phyloP scores from a whole-genome alignment of 1,140 invertebrate genomes.

The Drosophila saltans region DNA sequence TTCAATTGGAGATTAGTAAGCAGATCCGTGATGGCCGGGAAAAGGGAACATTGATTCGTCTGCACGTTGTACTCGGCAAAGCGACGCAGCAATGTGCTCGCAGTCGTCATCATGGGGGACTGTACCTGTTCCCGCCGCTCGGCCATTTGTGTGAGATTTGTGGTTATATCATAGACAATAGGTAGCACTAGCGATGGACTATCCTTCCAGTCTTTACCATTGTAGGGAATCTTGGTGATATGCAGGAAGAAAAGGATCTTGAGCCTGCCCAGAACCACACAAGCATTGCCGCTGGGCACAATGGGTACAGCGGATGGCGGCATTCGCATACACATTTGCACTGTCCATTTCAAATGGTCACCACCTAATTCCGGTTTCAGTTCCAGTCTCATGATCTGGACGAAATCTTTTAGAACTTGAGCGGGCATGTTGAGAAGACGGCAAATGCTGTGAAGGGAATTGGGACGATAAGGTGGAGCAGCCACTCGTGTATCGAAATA shows the following conservation, averaged over 20 bases:
- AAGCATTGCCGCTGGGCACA: slow-evolving; percentile 92
- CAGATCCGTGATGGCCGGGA: slow-evolving; percentile 93
- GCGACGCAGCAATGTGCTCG: slow-evolving; percentile 87
- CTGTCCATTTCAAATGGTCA: slow-evolving; percentile 89
- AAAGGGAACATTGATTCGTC: slow-evolving; percentile 92
- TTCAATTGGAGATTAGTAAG: slow-evolving; percentile 90
- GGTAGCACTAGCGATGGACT: slow-evolving; percentile 93
- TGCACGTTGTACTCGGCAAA: slow-evolving; percentile 87
- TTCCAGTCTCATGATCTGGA: slow-evolving; percentile 94
- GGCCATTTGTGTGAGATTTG: slow-evolving; percentile 93
- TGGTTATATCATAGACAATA: slow-evolving; percentile 93
- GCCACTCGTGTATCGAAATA: slow-evolving; percentile 96
- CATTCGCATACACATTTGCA: slow-evolving; percentile 95
- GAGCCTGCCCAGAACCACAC: slow-evolving; percentile 91
- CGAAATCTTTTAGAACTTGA: slow-evolving; percentile 94
- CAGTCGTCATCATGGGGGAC: slow-evolving; percentile 86
- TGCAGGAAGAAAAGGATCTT: slow-evolving; percentile 96
- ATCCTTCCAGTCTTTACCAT: slow-evolving; percentile 87
- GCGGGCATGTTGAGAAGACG: slow-evolving; percentile 91
- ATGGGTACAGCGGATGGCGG: slow-evolving; percentile 93
- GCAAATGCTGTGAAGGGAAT: slow-evolving; percentile 92
- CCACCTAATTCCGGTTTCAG: slow-evolving; percentile 88
- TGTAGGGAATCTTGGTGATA: slow-evolving; percentile 89
- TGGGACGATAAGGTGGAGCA: slow-evolving; percentile 94
- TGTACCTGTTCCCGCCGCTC: slow-evolving; percentile 89